These are phyloP conservation scores for Papilio elwesi DNA, from an alignment of 2,888 invertebrate genomes.

Conservation along the genomic window DNA sequence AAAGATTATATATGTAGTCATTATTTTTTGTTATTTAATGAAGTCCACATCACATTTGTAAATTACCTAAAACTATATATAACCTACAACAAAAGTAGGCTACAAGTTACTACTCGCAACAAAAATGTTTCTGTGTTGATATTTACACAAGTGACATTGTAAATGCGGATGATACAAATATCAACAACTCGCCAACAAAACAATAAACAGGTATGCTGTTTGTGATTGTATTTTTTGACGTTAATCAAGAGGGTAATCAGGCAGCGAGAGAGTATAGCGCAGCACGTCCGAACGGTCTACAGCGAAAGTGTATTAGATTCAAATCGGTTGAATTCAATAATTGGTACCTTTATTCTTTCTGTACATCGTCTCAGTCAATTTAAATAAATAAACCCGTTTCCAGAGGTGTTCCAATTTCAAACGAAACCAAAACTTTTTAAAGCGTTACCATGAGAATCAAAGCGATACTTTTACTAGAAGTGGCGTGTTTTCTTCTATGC, in stretches of 20 bases:
- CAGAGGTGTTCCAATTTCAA: too few species aligned
- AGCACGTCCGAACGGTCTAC: not conserved
- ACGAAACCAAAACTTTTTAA: conserved; percentile 16
- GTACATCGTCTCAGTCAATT: not conserved
- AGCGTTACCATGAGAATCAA: conserved; percentile 49
- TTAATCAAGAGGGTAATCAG: conserved; percentile 5
- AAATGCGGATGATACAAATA: conserved; percentile 27
- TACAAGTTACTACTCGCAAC: not conserved
- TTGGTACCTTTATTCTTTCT: conserved; percentile 27
- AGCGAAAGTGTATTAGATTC: conserved; percentile 12
- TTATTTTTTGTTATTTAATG: too few species aligned
- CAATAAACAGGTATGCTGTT: conserved; percentile 27
- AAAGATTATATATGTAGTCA: too few species aligned
- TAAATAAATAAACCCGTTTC: too few species aligned
- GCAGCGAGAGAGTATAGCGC: not conserved
- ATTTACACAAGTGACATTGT: conserved; percentile 12
- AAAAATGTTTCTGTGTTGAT: conserved; percentile 19
- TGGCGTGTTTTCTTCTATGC: conserved; percentile 43
- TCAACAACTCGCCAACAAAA: conserved; percentile 29
- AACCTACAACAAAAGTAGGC: too few species aligned
- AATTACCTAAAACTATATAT: too few species aligned
- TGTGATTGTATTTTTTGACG: conserved; percentile 1
- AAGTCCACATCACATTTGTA: too few species aligned
- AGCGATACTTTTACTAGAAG: conserved; percentile 44
- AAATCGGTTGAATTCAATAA: conserved; percentile 40